A percentile compares a stretch with the other conserved stretches of the same genome.
Evolutionary conservation across 1,140 invertebrate species (phyloP).

Genomic region (Euwallacea similis): DNA sequence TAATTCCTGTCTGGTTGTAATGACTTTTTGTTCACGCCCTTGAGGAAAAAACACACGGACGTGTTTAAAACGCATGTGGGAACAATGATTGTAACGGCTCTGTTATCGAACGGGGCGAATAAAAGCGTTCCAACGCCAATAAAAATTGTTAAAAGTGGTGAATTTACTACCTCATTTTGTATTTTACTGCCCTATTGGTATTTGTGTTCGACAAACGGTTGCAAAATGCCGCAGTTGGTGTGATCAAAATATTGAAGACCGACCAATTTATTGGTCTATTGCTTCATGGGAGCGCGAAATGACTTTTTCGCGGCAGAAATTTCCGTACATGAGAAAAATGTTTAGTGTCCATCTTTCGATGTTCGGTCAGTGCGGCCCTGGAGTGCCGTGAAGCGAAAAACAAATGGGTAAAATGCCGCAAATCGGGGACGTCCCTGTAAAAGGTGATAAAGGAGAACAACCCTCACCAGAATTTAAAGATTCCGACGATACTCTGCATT

Average conservation of each 20-base stretch:
- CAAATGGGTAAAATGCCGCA: too few species aligned
- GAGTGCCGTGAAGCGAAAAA: too few species aligned
- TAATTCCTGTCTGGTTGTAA: not conserved
- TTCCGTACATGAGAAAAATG: too few species aligned
- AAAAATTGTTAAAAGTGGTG: constrained; percentile 25
- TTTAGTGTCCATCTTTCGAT: too few species aligned
- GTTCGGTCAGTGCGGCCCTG: too few species aligned
- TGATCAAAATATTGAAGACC: not conserved
- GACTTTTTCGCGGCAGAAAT: too few species aligned
- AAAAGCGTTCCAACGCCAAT: constrained; percentile 18
- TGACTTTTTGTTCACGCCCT: not conserved
- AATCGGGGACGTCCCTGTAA: too few species aligned
- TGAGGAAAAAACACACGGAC: not conserved
- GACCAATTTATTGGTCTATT: too few species aligned
- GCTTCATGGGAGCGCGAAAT: too few species aligned
- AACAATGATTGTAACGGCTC: constrained; percentile 19
- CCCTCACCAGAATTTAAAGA: too few species aligned
- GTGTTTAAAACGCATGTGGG: constrained; percentile 16
- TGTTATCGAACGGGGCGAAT: constrained; percentile 22
- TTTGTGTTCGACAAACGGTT: constrained; percentile 1
- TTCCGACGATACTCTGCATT: too few species aligned
- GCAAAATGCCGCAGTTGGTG: not conserved
- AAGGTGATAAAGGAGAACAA: too few species aligned
- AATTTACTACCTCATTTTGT: constrained; percentile 22
- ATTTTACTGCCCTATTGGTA: constrained; percentile 17